Evolutionary conservation across 2,888 invertebrate species (phyloP), one percentile per base, ranked within the genome.

Genomic region (Stratiomys singularior): DNA sequence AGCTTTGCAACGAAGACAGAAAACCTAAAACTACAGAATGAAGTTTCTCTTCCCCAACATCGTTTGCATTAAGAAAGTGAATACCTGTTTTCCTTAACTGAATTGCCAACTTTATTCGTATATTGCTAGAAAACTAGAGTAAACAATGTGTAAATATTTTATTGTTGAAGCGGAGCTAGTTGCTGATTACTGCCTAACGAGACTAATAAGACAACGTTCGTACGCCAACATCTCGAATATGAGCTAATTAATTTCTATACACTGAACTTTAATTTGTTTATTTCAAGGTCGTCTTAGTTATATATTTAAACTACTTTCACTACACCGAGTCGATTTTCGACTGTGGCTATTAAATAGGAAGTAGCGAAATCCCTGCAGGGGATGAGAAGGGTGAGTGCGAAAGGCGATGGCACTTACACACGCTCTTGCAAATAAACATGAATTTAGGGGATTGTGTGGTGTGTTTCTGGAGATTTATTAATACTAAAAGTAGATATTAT

Each of bases 291-390:
- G 47, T 46, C 13, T 37, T 52, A 52, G 15, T 52, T 30, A 44
- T 28, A n/a, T 67, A 44, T 67, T 67, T 44, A 15, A 46, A 69
- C 28, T 13, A 47, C 69, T 69, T 69, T 69, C 69, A 69, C 69
- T 69, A 47, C 21, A 67, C 46, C 13, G 4, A 23, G 47, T 69
- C 69, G 69, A 69, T 69, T 46, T 69, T 46, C 47, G 28, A 27
- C 11, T 4, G 2, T 63, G 1, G 7, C 13, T 63, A 63, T n/a
- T 25, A 63, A 63, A 28, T 63, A 63, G 63, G 63, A 63, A 63
- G 63, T 63, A 11, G n/a, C 3, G 23, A 63, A 27, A 63, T 63
- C n/a, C 15, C 15, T 52, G 52, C n/a, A 52, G 3, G 52, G 7
- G 52, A 15, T 52, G 52, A 15, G 15, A 37, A 18, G 52, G 15